Conservation (phyloP, 2,113 vertebrate genomes). For the Prietella phreatophila region DNA sequence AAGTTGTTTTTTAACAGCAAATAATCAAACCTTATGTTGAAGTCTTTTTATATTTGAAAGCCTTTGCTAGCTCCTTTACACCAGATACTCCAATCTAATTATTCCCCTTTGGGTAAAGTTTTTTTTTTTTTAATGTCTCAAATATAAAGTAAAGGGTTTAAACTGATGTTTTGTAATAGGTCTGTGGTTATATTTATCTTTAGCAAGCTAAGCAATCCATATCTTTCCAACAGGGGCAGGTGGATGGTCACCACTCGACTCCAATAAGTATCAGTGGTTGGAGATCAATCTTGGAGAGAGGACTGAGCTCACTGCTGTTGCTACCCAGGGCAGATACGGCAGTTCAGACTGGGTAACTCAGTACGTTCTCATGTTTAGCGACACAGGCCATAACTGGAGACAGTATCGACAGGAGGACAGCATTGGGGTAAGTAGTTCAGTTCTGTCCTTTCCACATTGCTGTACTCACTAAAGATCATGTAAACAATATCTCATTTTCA, state of each 20-base stretch:
- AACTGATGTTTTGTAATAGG: background rate
- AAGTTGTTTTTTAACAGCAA: background rate
- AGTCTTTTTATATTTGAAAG: background rate
- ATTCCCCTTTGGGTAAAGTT: background rate
- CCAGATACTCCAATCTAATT: background rate
- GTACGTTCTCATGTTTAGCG: slow-evolving; percentile 83
- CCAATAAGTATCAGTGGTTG: slow-evolving; percentile 78
- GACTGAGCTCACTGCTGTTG: slow-evolving; percentile 77
- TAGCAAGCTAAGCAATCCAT: background rate
- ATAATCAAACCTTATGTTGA: background rate
- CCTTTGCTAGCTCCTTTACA: background rate
- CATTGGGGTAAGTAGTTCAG: slow-evolving; percentile 51
- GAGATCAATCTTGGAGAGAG: slow-evolving; percentile 81
- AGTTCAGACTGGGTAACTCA: slow-evolving; percentile 86
- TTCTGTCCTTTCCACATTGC: background rate
- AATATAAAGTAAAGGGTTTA: background rate
- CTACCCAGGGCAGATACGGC: slow-evolving; percentile 80
- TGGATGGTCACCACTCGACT: slow-evolving; percentile 80
- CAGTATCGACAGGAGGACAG: slow-evolving; percentile 78
- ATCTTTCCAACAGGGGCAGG: slow-evolving; percentile 67
- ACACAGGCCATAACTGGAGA: slow-evolving; percentile 83
- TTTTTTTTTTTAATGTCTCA: background rate
- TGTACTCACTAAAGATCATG: background rate
- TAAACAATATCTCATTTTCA: background rate
- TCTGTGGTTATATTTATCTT: background rate